phyloP scores from a whole-genome alignment of 2,113 vertebrate species.

The Strix aluco region DNA sequence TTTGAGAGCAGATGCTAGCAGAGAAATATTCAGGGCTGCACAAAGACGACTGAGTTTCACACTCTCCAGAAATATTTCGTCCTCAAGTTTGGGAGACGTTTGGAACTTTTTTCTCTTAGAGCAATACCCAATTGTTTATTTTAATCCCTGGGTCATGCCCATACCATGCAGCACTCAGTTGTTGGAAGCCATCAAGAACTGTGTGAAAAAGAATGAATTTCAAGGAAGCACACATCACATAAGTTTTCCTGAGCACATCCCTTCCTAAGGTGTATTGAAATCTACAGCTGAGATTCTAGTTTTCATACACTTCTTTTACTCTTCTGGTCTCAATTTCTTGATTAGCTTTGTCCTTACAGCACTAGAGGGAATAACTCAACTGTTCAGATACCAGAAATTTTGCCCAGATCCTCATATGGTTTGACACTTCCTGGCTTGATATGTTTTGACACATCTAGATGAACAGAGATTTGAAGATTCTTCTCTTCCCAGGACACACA shows the following conservation, averaged over 20 bases:
- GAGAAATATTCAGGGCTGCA: neutral
- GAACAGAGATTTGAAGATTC: neutral
- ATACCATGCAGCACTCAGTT: neutral
- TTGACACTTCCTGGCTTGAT: neutral
- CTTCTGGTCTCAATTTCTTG: neutral
- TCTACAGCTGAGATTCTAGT: neutral
- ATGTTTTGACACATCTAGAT: neutral
- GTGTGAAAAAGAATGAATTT: neutral
- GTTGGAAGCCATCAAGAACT: neutral
- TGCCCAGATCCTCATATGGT: neutral
- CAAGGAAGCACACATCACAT: fast-evolving
- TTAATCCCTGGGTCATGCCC: neutral
- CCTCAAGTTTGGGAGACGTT: neutral
- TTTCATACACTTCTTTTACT: neutral
- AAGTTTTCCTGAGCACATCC: neutral
- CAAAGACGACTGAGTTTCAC: neutral
- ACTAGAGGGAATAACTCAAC: neutral
- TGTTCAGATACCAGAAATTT: neutral
- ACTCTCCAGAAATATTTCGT: neutral
- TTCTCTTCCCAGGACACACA: fast-evolving
- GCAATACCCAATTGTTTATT: neutral
- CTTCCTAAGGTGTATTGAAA: neutral
- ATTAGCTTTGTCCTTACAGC: neutral
- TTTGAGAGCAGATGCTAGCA: neutral
- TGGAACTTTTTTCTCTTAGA: neutral